A percentile compares a stretch with the other conserved stretches of the same genome.
Evolutionary conservation across 2,888 invertebrate genomes (phyloP).

Genomic region (Ethmia dodecea): DNA sequence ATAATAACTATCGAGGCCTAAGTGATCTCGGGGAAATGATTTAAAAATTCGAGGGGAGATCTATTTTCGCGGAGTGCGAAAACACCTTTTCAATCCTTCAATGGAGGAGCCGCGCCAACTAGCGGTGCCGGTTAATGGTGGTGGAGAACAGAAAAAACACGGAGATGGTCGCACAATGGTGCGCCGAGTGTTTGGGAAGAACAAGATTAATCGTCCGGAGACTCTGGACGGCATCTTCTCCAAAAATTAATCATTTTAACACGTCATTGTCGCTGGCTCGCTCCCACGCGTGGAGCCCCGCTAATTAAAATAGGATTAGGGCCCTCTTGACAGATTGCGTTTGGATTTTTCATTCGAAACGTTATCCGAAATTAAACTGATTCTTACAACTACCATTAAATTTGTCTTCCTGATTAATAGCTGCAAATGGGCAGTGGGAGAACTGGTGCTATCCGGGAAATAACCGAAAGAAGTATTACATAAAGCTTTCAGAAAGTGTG

Average conservation of each 20-base stretch:
- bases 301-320: slow-evolving; percentile 75
- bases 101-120: slow-evolving; percentile 66
- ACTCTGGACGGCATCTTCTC: slow-evolving; percentile 5
- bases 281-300: slow-evolving; percentile 61
- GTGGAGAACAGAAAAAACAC: slow-evolving; percentile 74
- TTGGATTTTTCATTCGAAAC: slow-evolving; percentile 52
- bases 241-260: slow-evolving; percentile 76
- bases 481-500: slow-evolving; percentile 74
- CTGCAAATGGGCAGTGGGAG: slow-evolving; percentile 28
- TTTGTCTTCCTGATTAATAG: slow-evolving; percentile 48
- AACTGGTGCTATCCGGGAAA: slow-evolving; percentile 40
- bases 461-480: slow-evolving; percentile 64
- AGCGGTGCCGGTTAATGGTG: slow-evolving; percentile 74
- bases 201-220: slow-evolving; percentile 71
- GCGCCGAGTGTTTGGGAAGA: slow-evolving; percentile 49
- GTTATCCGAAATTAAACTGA: too few species aligned
- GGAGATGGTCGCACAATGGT: slow-evolving; percentile 64
- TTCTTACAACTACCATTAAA: slow-evolving; percentile 40
- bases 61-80: slow-evolving; percentile 69
- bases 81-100: slow-evolving; percentile 77
- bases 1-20: slow-evolving; percentile 76
- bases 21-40: slow-evolving; percentile 64
- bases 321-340: slow-evolving; percentile 65
- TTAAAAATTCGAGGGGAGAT: slow-evolving; percentile 67
- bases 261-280: slow-evolving; percentile 64